Percentiles rank a stretch among this genome's conserved stretches.
Conservation (phyloP, 2,113 vertebrate genomes). For the Crypturellus undulatus region DNA sequence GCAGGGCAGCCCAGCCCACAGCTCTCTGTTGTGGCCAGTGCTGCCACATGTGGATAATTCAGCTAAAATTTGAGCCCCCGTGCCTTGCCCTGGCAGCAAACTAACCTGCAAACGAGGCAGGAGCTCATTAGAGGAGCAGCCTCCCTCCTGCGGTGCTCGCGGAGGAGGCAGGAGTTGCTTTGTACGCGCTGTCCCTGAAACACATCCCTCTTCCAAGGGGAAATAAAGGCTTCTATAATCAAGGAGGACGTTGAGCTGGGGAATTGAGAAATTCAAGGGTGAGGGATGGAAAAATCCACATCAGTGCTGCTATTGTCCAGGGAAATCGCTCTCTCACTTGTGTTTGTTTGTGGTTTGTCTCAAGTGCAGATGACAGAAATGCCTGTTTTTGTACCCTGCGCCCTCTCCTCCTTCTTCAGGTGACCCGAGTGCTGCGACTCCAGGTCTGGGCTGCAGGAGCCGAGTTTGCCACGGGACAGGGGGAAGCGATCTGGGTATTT, state of each 20-base stretch:
- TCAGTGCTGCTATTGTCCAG: not conserved
- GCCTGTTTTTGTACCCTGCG: not conserved
- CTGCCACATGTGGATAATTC: not conserved
- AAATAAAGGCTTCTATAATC: not conserved
- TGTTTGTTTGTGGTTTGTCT: not conserved
- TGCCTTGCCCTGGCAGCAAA: not conserved
- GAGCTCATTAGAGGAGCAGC: not conserved
- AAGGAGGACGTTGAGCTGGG: not conserved
- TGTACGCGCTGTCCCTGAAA: not conserved
- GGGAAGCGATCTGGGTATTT: not conserved
- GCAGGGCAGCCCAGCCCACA: not conserved
- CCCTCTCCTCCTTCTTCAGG: rapidly evolving
- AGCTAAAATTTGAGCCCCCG: rapidly evolving
- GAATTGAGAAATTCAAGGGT: not conserved
- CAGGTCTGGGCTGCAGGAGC: not conserved
- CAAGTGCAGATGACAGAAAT: not conserved
- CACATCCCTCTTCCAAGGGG: not conserved
- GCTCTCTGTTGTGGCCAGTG: not conserved
- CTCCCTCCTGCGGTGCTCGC: not conserved
- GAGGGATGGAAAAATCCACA: not conserved
- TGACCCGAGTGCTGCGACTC: not conserved
- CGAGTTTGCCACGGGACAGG: rapidly evolving
- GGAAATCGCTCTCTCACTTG: not conserved
- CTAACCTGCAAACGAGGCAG: not conserved
- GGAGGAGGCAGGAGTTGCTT: not conserved